Base-by-base conservation (phyloP, 1,140 invertebrate genomes). In the Aleiodes sp. region DNA sequence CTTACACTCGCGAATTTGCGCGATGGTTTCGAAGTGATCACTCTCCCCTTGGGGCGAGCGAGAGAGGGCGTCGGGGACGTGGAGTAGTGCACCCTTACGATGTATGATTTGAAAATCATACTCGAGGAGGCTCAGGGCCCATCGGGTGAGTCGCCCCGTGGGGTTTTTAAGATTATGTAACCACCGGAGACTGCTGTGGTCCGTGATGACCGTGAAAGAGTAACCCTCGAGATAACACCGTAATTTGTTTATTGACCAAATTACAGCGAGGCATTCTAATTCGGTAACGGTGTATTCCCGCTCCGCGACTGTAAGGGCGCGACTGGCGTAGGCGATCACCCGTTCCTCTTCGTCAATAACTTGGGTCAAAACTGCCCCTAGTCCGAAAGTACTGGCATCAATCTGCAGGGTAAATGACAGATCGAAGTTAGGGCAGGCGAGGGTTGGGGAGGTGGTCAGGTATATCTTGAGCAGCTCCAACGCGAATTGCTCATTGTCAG, bases 41-140 rank as follows among this genome's bases (percentile, higher is more conserved):
- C n/a, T 41, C 14, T 41, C 4, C 16, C 21, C n/a, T 9, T 52
- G 1, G 21, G 14, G 21, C 2, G 31, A n/a, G 10, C 79, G 29
- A 10, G 76, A 75, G 0, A 80, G 28, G 0, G 73, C 71, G 28
- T 81, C 78, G 0, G 7, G 46, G 6, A 24, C 46, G 21, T 0
- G 78, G 75, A 21, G 81, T 75, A 6, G 78, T 29, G 37, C 81
- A 74, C 80, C 79, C 24, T 69, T 70, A 21, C 76, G 26, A 62
- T 82, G 72, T 12, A 39, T 37, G 19, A 80, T 73, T 9, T 70
- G 39, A 21, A 73, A 68, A 39, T 78, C 67, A 64, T 70, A 70
- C 12, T 64, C 26, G 14, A 70, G 69, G 1, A 76, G 21, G 24
- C 57, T 19, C 16, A 75, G 2, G 19, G 65, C 41, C 65, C 39